phyloP scores from a whole-genome alignment of 2,888 invertebrate species.

The Nezara viridula region DNA sequence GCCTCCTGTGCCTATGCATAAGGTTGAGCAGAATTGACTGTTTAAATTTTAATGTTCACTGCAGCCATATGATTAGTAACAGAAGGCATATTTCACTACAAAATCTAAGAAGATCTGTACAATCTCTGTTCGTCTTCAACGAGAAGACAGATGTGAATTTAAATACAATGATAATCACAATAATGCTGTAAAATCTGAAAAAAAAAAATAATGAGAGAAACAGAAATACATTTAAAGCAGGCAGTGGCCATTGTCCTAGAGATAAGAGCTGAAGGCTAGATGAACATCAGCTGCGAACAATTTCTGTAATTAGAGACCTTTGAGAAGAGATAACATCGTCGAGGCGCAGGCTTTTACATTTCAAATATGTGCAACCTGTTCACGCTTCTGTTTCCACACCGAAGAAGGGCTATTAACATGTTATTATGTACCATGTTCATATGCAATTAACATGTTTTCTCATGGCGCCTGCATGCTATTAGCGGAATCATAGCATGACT shows the following conservation, averaged over 20 bases:
- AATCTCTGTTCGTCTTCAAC: too few species aligned
- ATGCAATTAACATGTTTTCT: conserved; percentile 17
- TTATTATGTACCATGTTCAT: not conserved
- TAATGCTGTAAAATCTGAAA: too few species aligned
- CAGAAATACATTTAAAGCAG: not conserved
- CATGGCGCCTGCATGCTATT: conserved; percentile 2
- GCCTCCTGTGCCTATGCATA: too few species aligned
- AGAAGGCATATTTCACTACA: too few species aligned
- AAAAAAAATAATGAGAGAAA: too few species aligned
- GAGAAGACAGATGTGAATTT: too few species aligned
- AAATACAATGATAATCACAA: not conserved
- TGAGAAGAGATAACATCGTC: not conserved
- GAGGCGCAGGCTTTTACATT: not conserved
- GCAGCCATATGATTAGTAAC: too few species aligned
- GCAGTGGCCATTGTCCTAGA: not conserved
- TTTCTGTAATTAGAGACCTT: conserved; percentile 16
- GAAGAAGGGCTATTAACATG: not conserved
- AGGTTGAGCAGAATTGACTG: too few species aligned
- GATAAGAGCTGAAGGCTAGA: not conserved
- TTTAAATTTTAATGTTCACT: too few species aligned
- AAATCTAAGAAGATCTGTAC: too few species aligned
- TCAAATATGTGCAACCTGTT: conserved; percentile 24
- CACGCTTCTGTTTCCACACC: not conserved
- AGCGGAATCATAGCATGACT: not conserved
- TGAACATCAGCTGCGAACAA: conserved; percentile 10